Percentiles rank a stretch among this genome's conserved stretches.
Conservation (phyloP, 64 coral and sea anemone genomes). For the Montipora efflorescens region DNA sequence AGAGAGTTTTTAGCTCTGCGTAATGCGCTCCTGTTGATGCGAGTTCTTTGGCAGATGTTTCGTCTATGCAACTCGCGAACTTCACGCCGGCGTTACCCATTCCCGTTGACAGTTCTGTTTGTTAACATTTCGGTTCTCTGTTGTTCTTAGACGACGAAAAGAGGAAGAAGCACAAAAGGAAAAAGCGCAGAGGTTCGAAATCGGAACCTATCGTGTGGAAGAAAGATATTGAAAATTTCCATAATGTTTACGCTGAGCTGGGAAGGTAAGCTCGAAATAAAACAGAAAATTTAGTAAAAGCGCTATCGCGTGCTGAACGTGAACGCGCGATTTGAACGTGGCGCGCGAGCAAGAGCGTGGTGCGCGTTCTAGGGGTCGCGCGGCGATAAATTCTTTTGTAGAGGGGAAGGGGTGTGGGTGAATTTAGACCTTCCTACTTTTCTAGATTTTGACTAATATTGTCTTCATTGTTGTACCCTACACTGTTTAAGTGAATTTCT, state of each 20-base stretch:
- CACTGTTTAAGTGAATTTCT: not conserved
- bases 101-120: not conserved
- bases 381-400: not conserved
- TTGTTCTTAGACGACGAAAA: slow-evolving; percentile 44
- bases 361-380: not conserved
- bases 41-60: no score
- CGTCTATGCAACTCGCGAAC: no score
- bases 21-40: no score
- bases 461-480: not conserved
- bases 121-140: not conserved
- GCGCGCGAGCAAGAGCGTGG: no score
- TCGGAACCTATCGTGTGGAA: slow-evolving; percentile 77
- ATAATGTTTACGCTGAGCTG: slow-evolving; percentile 97
- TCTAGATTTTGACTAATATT: not conserved
- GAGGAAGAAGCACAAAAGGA: slow-evolving; percentile 36
- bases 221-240: slow-evolving; percentile 81
- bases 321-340: no score
- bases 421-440: not conserved
- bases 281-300: no score
- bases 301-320: no score
- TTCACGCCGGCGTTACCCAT: not conserved
- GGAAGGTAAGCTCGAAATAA: slow-evolving; percentile 76
- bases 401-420: no score
- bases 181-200: not conserved
- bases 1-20: no score